Evolutionary conservation across 2,888 invertebrate species (phyloP).

Genomic region (Syrista parreyssii): DNA sequence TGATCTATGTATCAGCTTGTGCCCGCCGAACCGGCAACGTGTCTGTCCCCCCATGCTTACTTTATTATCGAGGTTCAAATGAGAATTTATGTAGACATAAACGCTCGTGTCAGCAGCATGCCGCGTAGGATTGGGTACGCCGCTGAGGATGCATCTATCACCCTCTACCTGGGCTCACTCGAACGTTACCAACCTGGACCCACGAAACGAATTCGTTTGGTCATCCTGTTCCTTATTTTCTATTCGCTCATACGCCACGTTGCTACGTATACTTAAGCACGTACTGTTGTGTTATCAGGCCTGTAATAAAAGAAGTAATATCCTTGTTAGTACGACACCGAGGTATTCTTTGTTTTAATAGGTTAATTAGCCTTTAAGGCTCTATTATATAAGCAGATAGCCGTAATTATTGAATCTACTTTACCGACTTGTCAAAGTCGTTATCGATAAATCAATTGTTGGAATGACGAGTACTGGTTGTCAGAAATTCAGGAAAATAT

Average conservation of each 20-base stretch:
- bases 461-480: background rate
- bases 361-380: background rate
- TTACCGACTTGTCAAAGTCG: background rate
- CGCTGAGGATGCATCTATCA: constrained; percentile 51
- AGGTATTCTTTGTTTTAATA: background rate
- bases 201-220: background rate
- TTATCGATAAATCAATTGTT: background rate
- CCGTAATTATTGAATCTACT: background rate
- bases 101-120: constrained; percentile 57
- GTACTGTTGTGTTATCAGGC: background rate
- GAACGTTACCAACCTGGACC: background rate
- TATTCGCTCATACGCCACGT: background rate
- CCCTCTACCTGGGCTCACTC: constrained; percentile 20
- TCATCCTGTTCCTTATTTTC: background rate
- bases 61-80: constrained; percentile 62
- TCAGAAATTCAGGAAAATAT: background rate
- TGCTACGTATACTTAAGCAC: background rate
- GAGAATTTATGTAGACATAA: constrained; percentile 63
- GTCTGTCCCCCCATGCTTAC: constrained; percentile 53
- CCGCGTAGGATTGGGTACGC: constrained; percentile 45
- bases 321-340: background rate
- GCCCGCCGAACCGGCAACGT: constrained; percentile 46
- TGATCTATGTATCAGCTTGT: constrained; percentile 54
- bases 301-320: background rate
- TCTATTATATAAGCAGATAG: background rate